A percentile compares a stretch with the other conserved stretches of the same genome.
phyloP scores from a whole-genome alignment of 2,888 invertebrate species.

The Auanema freiburgensis region DNA sequence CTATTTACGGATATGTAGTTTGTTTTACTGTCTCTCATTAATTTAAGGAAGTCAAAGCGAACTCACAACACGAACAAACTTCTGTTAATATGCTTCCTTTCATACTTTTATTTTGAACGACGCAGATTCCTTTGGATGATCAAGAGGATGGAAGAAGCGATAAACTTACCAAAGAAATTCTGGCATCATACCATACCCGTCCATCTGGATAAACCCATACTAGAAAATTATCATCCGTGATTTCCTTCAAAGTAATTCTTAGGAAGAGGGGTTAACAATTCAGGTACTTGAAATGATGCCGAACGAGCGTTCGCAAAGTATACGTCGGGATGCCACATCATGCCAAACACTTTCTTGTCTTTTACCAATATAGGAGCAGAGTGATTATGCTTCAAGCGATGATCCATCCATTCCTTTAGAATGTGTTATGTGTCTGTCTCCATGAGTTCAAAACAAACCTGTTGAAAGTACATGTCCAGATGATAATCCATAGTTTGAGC shows the following conservation, averaged over 20 bases:
- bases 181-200: slow-evolving; percentile 59
- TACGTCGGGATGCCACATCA: slow-evolving; percentile 62
- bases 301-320: slow-evolving; percentile 61
- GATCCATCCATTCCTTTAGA: slow-evolving; percentile 55
- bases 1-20: no score
- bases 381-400: slow-evolving; percentile 55
- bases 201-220: slow-evolving; percentile 63
- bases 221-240: slow-evolving; percentile 62
- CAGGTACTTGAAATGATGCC: slow-evolving; percentile 46
- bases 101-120: not conserved
- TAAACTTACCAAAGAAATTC: slow-evolving; percentile 37
- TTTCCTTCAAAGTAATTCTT: slow-evolving; percentile 29
- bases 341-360: slow-evolving; percentile 52
- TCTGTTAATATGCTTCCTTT: not conserved
- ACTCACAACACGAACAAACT: not conserved
- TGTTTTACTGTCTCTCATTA: no score
- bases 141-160: no score
- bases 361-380: slow-evolving; percentile 57
- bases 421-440: not conserved
- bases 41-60: not conserved
- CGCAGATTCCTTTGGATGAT: no score
- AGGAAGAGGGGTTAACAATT: not conserved
- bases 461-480: slow-evolving; percentile 63
- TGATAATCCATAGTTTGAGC: slow-evolving; percentile 65
- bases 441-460: slow-evolving; percentile 17